These are phyloP conservation scores for Peromyscus nudipes DNA, from an alignment of 2,797 vertebrate genomes.

Conservation along the genomic window DNA sequence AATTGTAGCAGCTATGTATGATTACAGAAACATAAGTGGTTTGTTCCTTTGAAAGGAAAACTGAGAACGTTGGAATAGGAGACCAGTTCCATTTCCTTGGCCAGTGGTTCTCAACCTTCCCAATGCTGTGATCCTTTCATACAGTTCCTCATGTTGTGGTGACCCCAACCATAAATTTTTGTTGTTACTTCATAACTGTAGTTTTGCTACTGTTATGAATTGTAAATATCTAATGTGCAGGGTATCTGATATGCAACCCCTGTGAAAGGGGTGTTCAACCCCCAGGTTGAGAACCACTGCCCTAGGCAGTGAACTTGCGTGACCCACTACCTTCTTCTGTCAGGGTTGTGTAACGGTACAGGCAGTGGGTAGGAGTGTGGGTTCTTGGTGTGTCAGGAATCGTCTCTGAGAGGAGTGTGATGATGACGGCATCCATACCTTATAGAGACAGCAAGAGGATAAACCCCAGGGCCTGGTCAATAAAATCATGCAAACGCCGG, in stretches of 20 bases:
- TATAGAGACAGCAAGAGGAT: neutral
- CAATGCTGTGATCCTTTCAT: too few species aligned
- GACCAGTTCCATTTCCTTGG: neutral
- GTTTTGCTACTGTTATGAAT: neutral
- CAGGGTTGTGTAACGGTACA: neutral
- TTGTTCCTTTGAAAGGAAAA: neutral
- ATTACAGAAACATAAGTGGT: conserved; percentile 15
- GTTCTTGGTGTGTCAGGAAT: neutral
- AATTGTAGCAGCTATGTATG: neutral
- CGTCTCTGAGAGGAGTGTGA: neutral
- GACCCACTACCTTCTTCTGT: neutral
- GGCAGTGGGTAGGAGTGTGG: neutral
- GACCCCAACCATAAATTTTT: neutral
- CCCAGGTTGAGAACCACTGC: neutral
- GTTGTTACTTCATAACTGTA: neutral
- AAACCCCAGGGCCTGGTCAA: neutral
- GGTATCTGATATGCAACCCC: neutral
- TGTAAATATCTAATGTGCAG: too few species aligned
- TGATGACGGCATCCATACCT: neutral
- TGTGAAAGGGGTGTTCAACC: neutral
- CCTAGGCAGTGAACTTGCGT: too few species aligned
- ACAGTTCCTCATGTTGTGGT: neutral
- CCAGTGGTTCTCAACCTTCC: neutral
- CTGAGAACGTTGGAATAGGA: neutral
- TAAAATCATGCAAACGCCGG: neutral